Evolutionary conservation across 2,797 vertebrate genomes (phyloP), one percentile per base, ranked within the genome.

Genomic region (Fringilla coelebs): DNA sequence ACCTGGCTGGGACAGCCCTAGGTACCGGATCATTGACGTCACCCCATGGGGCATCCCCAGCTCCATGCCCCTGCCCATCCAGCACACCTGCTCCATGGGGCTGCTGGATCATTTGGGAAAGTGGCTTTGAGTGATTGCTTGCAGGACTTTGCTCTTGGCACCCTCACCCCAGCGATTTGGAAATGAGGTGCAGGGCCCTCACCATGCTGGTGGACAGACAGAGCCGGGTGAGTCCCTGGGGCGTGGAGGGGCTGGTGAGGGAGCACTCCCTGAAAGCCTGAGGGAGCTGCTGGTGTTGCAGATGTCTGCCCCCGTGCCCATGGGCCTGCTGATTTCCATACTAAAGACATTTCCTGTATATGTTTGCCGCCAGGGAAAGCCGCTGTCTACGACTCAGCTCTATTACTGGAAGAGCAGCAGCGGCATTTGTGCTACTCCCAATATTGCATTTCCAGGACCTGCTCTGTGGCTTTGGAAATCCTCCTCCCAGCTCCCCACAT

Each of bases 371-470:
- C 75, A 81, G 97, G 96, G 94, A 97, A 94, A 92, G 94, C 80
- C 62, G 9, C 96, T 75, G 94, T 92, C 96, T 95, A 57, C 57
- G 4, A 38, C 89, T 95, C 93, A 62, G 95, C 94, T 63, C 36
- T 81, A 84, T 97, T 97, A 91, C 97, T 95, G 96, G 96, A 97
- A 97, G 93, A 93, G 91, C 79, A 90, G 90, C 86, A 43, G 79
- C 26, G 1, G 88, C 83, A 24, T 91, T 84, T 72, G 77, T 79
- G 77, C 86, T 92, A 0, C 58, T 88, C 60, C 67, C 95, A 79
- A 60, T 84, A 93, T 38, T 93, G 85, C 89, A 85, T 96, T 97
- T 97, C 95, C 96, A 96, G 91, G 95, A 96, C 74, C 75, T 57
- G 78, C 94, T 94, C 75, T 46, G 22, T 29, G 85, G 85, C 84